These are phyloP conservation scores for Anagyrus pseudococci DNA, from an alignment of 2,888 invertebrate species.

Conservation along the genomic window DNA sequence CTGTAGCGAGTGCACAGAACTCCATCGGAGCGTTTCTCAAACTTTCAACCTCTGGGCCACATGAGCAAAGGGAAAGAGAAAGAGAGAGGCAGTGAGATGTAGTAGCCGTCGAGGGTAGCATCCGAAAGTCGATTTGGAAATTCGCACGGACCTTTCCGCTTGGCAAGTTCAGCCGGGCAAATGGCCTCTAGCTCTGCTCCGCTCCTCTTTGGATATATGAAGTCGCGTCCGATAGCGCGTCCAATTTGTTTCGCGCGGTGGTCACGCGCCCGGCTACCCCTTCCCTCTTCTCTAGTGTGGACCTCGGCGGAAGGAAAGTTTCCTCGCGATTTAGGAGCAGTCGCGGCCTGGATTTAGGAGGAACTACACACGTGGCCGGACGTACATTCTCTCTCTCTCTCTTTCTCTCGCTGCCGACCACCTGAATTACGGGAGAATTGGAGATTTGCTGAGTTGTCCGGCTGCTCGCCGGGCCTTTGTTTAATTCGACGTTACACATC, in stretches of 20 bases:
- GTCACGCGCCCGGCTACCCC: conserved; percentile 26
- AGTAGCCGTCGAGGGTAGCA: not conserved
- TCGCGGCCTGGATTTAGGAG: too few species aligned
- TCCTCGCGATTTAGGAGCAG: not conserved
- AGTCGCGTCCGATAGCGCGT: conserved; percentile 37
- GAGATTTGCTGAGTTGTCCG: too few species aligned
- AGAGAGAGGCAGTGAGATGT: not conserved
- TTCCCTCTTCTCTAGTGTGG: not conserved
- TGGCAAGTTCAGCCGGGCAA: conserved; percentile 16
- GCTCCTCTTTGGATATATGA: not conserved
- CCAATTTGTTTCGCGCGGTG: conserved; percentile 43
- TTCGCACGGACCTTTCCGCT: conserved; percentile 10
- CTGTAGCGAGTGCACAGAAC: too few species aligned
- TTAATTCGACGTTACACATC: too few species aligned
- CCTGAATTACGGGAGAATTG: too few species aligned
- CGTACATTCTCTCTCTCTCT: too few species aligned
- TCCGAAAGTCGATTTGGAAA: conserved; percentile 24
- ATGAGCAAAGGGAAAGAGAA: not conserved
- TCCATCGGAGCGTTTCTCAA: too few species aligned
- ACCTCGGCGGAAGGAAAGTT: not conserved
- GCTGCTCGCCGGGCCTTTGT: too few species aligned
- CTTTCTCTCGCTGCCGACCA: too few species aligned
- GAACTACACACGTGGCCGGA: too few species aligned
- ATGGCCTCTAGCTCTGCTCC: not conserved
- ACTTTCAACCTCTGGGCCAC: conserved; percentile 2